A percentile compares a stretch with the other conserved stretches of the same genome.
Evolutionary conservation across 2,113 vertebrate genomes (phyloP).

Genomic region (Notarius lentiginosus): DNA sequence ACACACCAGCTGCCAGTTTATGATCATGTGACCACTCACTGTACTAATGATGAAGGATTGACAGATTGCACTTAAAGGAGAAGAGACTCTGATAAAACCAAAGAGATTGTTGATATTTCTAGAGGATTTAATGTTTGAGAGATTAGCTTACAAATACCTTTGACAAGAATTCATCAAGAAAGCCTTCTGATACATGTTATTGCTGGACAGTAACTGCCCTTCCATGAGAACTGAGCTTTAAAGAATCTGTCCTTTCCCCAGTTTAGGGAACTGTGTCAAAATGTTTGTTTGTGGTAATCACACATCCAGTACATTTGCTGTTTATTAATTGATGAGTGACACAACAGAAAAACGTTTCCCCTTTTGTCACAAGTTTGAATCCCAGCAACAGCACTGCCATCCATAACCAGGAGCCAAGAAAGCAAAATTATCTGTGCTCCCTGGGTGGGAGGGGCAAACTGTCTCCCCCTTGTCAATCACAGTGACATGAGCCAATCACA

Average conservation of each 20-base stretch:
- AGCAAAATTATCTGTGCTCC: not conserved
- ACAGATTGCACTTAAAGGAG: conserved; percentile 1
- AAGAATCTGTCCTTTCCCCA: not conserved
- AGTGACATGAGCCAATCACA: not conserved
- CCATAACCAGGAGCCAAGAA: not conserved
- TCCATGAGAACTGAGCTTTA: not conserved
- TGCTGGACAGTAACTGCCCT: too few species aligned
- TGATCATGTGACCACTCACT: conserved; percentile 53
- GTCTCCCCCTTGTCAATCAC: not conserved
- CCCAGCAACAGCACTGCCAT: not conserved
- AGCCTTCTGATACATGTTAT: not conserved
- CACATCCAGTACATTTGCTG: too few species aligned
- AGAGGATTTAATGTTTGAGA: not conserved
- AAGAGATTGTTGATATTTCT: not conserved
- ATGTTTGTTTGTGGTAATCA: not conserved
- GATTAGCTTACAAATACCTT: not conserved
- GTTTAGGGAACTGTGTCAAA: not conserved
- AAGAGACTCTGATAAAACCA: not conserved
- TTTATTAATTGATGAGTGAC: not conserved
- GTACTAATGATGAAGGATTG: conserved; percentile 11
- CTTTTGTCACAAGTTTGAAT: not conserved
- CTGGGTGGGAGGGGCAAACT: not conserved
- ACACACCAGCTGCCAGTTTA: conserved; percentile 67
- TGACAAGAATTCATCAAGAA: not conserved
- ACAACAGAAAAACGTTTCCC: not conserved